Percentiles rank a stretch among this genome's conserved stretches.
Conservation (phyloP, 1,140 invertebrate species). For the Lepidurus packardi region DNA sequence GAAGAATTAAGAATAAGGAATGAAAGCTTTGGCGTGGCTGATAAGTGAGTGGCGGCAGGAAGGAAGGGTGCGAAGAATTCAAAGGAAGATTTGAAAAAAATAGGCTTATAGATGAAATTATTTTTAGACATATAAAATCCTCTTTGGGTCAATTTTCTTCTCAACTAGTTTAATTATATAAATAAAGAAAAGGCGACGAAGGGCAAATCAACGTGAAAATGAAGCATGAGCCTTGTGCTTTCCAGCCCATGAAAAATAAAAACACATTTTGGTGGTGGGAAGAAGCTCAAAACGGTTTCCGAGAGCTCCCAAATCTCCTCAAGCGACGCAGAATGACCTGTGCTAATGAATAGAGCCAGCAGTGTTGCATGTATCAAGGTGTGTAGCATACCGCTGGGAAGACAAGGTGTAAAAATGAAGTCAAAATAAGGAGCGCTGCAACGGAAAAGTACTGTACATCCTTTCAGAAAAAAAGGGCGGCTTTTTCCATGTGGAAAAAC, state of each 20-base stretch:
- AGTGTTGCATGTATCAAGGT: not conserved
- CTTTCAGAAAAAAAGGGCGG: not conserved
- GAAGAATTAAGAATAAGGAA: too few species aligned
- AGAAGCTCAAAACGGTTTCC: not conserved
- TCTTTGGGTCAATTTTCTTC: too few species aligned
- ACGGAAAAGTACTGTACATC: not conserved
- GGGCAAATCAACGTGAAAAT: not conserved
- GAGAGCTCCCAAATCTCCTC: not conserved
- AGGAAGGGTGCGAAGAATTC: too few species aligned
- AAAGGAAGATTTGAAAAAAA: too few species aligned
- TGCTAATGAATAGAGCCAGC: constrained; percentile 11
- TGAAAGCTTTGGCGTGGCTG: too few species aligned
- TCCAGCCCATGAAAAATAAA: not conserved
- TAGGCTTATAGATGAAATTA: too few species aligned
- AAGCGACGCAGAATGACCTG: not conserved
- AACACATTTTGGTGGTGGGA: not conserved
- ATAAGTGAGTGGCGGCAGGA: too few species aligned
- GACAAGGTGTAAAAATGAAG: not conserved
- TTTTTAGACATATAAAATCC: too few species aligned
- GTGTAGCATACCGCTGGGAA: constrained; percentile 17
- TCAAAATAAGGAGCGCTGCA: not conserved
- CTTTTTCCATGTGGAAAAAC: constrained; percentile 5
- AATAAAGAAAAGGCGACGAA: too few species aligned
- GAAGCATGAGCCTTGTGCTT: not conserved
- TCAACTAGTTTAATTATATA: too few species aligned